A percentile compares a stretch with the other conserved stretches of the same genome.
These are phyloP conservation scores for Pheosia tremula DNA, from an alignment of 2,888 invertebrate species.

Conservation along the genomic window DNA sequence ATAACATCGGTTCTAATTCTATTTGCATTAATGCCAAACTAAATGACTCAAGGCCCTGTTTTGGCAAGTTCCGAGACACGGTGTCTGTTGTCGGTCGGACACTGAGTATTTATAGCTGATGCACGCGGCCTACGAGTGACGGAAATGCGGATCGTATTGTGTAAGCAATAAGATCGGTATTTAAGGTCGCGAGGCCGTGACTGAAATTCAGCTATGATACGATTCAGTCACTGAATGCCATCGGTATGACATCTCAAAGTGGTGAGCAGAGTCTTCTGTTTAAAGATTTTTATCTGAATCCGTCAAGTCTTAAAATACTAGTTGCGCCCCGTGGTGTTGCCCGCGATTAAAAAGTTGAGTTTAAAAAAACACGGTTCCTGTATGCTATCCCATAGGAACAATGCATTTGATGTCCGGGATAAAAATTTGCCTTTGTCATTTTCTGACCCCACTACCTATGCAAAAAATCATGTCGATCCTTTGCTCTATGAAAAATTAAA, in stretches of 20 bases:
- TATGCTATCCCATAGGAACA: no score
- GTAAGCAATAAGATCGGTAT: conserved; percentile 1
- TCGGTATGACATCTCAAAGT: not conserved
- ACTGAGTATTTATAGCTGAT: conserved; percentile 27
- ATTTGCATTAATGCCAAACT: conserved; percentile 11
- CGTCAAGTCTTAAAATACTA: no score
- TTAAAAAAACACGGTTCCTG: no score
- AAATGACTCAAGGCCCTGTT: conserved; percentile 23
- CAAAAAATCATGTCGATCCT: no score
- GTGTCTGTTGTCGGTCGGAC: conserved; percentile 25
- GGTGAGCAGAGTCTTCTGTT: no score
- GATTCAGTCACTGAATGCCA: not conserved
- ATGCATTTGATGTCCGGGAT: no score
- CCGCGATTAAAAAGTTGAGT: no score
- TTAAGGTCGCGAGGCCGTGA: not conserved
- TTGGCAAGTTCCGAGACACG: conserved; percentile 27
- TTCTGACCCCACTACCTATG: no score
- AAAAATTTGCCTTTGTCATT: no score
- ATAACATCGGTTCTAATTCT: conserved; percentile 9
- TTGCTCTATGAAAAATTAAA: no score
- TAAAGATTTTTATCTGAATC: no score
- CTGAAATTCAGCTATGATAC: not conserved
- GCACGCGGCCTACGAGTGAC: conserved; percentile 12
- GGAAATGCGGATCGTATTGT: conserved; percentile 14
- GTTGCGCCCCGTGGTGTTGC: no score